Conservation (phyloP, 2,888 invertebrate genomes). For the Diachrysia chrysitis region DNA sequence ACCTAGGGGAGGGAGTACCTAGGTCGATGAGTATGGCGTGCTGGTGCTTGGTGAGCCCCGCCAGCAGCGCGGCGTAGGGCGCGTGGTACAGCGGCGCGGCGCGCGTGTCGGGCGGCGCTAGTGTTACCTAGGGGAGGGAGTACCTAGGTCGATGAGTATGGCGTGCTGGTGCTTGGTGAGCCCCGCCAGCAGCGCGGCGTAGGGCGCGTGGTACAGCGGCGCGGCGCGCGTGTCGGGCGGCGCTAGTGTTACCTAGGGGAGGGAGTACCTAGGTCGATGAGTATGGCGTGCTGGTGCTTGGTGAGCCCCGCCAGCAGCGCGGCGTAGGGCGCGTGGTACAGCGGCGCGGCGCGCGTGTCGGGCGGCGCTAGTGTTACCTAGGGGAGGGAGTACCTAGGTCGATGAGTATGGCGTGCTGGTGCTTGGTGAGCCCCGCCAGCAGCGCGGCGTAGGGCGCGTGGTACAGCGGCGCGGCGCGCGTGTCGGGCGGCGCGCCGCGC, state of each 20-base stretch:
- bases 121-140: too few relatives aligned
- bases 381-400: conserved; percentile 91
- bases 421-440: conserved; percentile 96
- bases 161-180: conserved; percentile 98
- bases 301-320: too few relatives aligned
- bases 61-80: conserved; percentile 89
- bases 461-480: conserved; percentile 92
- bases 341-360: conserved; percentile 91
- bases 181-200: conserved; percentile 94
- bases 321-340: conserved; percentile 94
- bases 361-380: too few relatives aligned
- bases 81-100: conserved; percentile 93
- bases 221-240: conserved; percentile 92
- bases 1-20: conserved; percentile 88
- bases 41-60: too few relatives aligned
- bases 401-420: conserved; percentile 98
- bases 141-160: conserved; percentile 97
- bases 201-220: conserved; percentile 94
- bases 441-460: conserved; percentile 94
- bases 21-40: conserved; percentile 98
- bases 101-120: conserved; percentile 92
- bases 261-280: conserved; percentile 97
- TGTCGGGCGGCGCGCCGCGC: conserved; percentile 92
- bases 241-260: too few relatives aligned
- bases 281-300: conserved; percentile 91